Evolutionary conservation across 2,888 invertebrate genomes (phyloP).

Genomic region (Nycteola revayana): DNA sequence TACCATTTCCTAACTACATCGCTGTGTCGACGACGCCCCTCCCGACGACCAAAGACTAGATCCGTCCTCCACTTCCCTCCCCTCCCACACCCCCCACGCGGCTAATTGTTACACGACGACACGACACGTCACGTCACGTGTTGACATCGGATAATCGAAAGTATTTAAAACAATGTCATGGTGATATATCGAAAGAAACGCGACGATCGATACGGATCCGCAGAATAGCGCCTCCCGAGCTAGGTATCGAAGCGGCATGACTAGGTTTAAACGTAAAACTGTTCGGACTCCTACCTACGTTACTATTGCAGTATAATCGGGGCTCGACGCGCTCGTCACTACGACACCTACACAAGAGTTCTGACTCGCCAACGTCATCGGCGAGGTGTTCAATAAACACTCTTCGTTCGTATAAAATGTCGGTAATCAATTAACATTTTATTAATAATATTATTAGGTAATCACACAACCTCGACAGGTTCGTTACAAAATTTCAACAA

Average conservation of each 20-base stretch:
- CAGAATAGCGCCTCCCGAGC: constrained; percentile 29
- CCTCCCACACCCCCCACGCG: constrained; percentile 2
- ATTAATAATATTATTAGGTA: too few relatives aligned
- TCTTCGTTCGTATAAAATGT: too few relatives aligned
- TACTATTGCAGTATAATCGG: constrained; percentile 14
- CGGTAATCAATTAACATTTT: too few relatives aligned
- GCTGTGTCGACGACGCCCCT: constrained; percentile 22
- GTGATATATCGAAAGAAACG: constrained; percentile 32
- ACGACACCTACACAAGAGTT: too few relatives aligned
- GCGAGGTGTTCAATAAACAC: too few relatives aligned
- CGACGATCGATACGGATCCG: constrained; percentile 25
- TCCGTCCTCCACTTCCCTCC: constrained; percentile 13
- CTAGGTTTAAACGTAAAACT: constrained; percentile 45
- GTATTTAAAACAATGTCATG: constrained; percentile 31
- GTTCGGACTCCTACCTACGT: constrained; percentile 31
- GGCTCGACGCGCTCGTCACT: too few relatives aligned
- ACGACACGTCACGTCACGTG: not conserved
- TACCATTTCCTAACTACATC: constrained; percentile 50
- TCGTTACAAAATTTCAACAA: too few relatives aligned
- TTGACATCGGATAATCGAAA: too few relatives aligned
- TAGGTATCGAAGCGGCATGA: constrained; percentile 48
- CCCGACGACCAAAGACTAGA: constrained; percentile 37
- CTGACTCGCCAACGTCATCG: too few relatives aligned
- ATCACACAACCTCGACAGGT: too few relatives aligned
- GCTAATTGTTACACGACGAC: constrained; percentile 1